Evolutionary conservation across 1,140 invertebrate genomes (phyloP).

Genomic region (Brachionus calyciflorus): DNA sequence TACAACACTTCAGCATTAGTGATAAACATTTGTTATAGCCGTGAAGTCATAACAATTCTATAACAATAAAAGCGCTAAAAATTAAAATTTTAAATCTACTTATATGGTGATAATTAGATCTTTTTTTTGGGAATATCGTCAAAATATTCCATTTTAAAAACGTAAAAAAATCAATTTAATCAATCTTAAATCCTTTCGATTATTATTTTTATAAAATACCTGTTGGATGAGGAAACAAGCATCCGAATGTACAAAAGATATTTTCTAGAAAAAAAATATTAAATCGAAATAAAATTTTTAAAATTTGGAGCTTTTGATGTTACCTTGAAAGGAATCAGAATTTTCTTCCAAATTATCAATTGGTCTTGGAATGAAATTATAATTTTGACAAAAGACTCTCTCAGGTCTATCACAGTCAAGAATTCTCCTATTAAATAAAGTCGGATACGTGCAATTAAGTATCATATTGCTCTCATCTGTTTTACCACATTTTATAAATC

Average conservation of each 20-base stretch:
- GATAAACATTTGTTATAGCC: no score
- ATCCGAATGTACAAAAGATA: neutral
- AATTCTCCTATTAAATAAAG: constrained; percentile 9
- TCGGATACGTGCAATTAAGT: constrained; percentile 24
- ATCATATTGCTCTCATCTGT: constrained; percentile 18
- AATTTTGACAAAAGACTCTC: constrained; percentile 26
- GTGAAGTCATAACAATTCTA: no score
- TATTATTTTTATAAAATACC: neutral
- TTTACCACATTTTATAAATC: constrained; percentile 36
- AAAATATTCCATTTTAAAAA: no score
- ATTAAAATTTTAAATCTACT: no score
- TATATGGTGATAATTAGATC: no score
- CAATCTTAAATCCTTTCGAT: no score
- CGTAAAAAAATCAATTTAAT: no score
- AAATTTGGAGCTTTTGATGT: neutral
- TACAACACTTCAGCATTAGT: no score
- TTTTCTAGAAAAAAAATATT: no score
- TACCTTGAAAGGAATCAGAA: neutral
- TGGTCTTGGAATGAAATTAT: constrained; percentile 1
- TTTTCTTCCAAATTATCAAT: neutral
- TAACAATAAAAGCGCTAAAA: no score
- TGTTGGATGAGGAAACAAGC: constrained; percentile 38
- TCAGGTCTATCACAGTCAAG: constrained; percentile 12
- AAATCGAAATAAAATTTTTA: no score
- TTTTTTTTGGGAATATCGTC: no score